phyloP scores from a whole-genome alignment of 2,797 vertebrate species.

The Sebastes cheni region DNA sequence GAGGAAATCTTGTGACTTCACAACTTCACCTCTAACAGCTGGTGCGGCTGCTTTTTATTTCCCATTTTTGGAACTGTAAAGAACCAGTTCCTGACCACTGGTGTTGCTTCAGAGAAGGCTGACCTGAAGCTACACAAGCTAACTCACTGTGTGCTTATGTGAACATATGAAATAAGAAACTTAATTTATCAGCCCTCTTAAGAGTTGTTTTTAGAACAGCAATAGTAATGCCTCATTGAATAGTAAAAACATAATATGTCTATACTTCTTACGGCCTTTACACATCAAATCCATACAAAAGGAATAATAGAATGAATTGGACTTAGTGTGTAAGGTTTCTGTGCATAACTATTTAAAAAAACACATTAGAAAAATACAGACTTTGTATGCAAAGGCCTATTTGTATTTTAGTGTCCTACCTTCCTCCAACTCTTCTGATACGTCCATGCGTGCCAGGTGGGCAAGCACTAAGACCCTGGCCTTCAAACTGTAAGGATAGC shows the following conservation, averaged over 20 bases:
- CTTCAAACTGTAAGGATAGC: constrained; percentile 98
- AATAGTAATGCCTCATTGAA: background rate
- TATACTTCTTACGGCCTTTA: too few species aligned
- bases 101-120: background rate
- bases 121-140: background rate
- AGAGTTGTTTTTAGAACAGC: background rate
- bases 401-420: constrained; percentile 77
- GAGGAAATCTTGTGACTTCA: background rate
- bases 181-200: background rate
- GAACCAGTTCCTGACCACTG: background rate
- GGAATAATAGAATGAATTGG: accelerated
- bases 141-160: too few species aligned
- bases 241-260: background rate
- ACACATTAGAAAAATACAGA: accelerated
- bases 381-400: background rate
- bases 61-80: background rate
- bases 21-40: background rate
- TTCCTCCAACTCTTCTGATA: constrained; percentile 94
- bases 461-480: constrained; percentile 93
- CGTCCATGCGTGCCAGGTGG: constrained; percentile 94
- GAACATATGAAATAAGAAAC: background rate
- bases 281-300: too few species aligned
- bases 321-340: accelerated
- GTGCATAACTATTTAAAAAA: too few species aligned
- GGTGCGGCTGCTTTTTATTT: background rate